These are phyloP conservation scores for Vidua macroura DNA, from an alignment of 2,113 vertebrate species.

Conservation along the genomic window DNA sequence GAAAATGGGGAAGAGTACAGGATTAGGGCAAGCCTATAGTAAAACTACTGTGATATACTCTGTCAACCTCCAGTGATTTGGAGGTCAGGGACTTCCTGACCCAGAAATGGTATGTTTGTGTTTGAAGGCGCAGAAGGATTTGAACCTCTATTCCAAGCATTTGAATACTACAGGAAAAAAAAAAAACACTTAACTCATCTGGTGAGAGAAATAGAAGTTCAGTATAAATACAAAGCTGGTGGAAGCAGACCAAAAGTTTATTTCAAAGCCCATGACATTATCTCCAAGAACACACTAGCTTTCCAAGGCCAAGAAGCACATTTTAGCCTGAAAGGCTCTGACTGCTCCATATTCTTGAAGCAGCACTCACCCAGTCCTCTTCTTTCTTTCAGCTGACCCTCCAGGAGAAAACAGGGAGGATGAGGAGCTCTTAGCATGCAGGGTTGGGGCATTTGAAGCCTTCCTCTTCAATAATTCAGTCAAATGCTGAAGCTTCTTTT, in stretches of 20 bases:
- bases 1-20: slow-evolving; percentile 20
- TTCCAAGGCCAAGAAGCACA: background rate
- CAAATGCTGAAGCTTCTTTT: background rate
- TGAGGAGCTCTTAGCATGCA: background rate
- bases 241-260: background rate
- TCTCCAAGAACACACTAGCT: background rate
- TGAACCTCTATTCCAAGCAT: slow-evolving; percentile 2
- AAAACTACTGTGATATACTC: background rate
- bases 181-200: background rate
- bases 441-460: background rate
- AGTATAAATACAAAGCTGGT: background rate
- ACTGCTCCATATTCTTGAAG: background rate
- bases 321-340: background rate
- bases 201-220: background rate
- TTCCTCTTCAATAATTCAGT: background rate
- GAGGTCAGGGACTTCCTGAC: slow-evolving; percentile 50
- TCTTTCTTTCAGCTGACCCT: background rate
- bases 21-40: background rate
- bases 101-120: slow-evolving; percentile 38
- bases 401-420: background rate
- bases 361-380: background rate
- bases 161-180: background rate
- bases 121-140: slow-evolving; percentile 17
- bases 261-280: background rate
- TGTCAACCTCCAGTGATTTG: slow-evolving; percentile 15